A percentile compares a stretch with the other conserved stretches of the same genome.
Conservation (phyloP, 2,797 vertebrate genomes). For the Jordanella pulchra region DNA sequence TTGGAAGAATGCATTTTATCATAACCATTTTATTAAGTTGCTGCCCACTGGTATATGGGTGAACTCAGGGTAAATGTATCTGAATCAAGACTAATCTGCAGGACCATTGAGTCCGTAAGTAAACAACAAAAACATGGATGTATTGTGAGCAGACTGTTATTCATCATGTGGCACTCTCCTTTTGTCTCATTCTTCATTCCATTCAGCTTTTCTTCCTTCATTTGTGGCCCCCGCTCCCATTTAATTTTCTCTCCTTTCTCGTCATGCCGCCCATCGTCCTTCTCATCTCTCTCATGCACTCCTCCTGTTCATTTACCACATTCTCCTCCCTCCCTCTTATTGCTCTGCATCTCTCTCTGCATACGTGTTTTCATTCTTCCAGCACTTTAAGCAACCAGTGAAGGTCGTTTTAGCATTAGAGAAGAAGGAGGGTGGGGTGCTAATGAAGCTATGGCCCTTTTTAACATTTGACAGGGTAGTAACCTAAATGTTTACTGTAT, state of each 20-base stretch:
- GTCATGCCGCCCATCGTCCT: slow-evolving; percentile 5
- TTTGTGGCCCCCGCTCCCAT: slow-evolving; percentile 15
- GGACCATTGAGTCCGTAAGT: not conserved
- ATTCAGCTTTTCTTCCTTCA: slow-evolving; percentile 10
- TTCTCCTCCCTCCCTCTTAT: slow-evolving; percentile 9
- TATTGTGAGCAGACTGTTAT: slow-evolving; percentile 24
- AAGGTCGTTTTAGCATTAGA: slow-evolving; percentile 73
- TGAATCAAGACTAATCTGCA: slow-evolving; percentile 24
- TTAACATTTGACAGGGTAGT: not conserved
- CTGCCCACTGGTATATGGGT: slow-evolving; percentile 2
- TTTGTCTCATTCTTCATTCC: slow-evolving; percentile 15
- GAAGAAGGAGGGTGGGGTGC: slow-evolving; percentile 36
- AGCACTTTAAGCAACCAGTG: slow-evolving; percentile 49
- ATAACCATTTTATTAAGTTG: slow-evolving; percentile 16
- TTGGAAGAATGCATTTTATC: slow-evolving; percentile 27
- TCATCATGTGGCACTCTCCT: slow-evolving; percentile 12
- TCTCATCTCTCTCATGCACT: slow-evolving; percentile 4
- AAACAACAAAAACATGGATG: slow-evolving; percentile 28
- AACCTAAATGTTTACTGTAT: not conserved
- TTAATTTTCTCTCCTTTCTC: slow-evolving; percentile 15
- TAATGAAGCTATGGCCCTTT: slow-evolving; percentile 36
- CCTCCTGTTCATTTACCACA: slow-evolving; percentile 19
- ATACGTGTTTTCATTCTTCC: slow-evolving; percentile 45
- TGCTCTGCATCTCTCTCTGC: slow-evolving; percentile 18
- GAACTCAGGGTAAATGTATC: slow-evolving; percentile 20